A percentile compares a stretch with the other conserved stretches of the same genome.
phyloP scores from a whole-genome alignment of 1,140 invertebrate species.

The Drosophila hydei region DNA sequence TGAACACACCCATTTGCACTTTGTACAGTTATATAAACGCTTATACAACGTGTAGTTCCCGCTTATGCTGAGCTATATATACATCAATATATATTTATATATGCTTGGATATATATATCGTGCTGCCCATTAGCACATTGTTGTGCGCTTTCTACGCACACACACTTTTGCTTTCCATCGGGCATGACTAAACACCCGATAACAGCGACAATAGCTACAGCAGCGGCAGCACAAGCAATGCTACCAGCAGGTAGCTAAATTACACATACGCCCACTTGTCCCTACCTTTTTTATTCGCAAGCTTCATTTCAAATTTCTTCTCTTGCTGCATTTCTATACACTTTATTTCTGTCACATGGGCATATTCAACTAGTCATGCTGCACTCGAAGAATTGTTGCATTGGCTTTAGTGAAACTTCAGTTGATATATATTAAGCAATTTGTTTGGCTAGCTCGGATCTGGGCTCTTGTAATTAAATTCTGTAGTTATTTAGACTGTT shows the following conservation, averaged over 20 bases:
- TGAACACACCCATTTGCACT: constrained; percentile 40
- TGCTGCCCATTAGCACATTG: constrained; percentile 31
- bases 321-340: neutral
- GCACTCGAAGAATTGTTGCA: neutral
- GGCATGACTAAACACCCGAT: constrained; percentile 67
- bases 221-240: constrained; percentile 3
- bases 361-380: neutral
- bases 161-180: constrained; percentile 74
- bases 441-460: too few species aligned
- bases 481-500: too few species aligned
- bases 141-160: constrained; percentile 60
- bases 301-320: constrained; percentile 5
- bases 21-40: constrained; percentile 72
- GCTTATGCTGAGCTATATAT: constrained; percentile 21
- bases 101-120: too few species aligned
- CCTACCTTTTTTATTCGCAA: constrained; percentile 31
- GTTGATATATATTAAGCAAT: too few species aligned
- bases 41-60: constrained; percentile 62
- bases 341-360: neutral
- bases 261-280: constrained; percentile 63
- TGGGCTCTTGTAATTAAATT: too few species aligned
- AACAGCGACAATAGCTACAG: constrained; percentile 8
- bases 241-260: constrained; percentile 24
- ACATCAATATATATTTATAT: too few species aligned
- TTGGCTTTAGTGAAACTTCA: too few species aligned